Conservation (phyloP, 1,140 invertebrate genomes). For the Danaus melanippus region DNA sequence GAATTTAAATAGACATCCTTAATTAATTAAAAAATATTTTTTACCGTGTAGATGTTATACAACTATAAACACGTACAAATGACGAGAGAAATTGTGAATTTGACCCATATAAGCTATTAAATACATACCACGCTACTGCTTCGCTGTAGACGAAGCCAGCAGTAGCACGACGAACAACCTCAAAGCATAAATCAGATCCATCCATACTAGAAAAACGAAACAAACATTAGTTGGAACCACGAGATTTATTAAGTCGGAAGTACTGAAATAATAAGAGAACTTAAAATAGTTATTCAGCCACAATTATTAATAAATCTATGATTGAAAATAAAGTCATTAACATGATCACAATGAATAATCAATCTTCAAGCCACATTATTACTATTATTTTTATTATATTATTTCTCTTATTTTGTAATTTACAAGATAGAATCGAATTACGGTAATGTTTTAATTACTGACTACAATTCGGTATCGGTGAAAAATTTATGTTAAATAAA, state of each 20-base stretch:
- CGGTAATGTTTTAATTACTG: too few species aligned
- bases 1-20: neutral
- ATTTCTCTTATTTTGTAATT: too few species aligned
- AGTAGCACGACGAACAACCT: constrained; percentile 95
- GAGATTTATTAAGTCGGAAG: too few species aligned
- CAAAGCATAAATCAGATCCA: constrained; percentile 97
- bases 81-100: neutral
- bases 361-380: neutral
- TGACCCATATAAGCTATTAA: neutral
- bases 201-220: constrained; percentile 89
- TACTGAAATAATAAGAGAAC: too few species aligned
- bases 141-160: constrained; percentile 99
- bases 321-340: too few species aligned
- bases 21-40: neutral
- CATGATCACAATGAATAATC: neutral
- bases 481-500: too few species aligned
- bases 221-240: neutral
- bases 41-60: constrained; percentile 4
- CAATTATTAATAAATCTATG: too few species aligned
- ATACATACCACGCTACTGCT: constrained; percentile 93
- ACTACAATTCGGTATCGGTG: too few species aligned
- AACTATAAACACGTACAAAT: constrained; percentile 1
- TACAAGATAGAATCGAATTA: too few species aligned
- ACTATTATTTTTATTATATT: neutral
- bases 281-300: too few species aligned